These are phyloP conservation scores for Drosophila gaucha DNA, from an alignment of 2,888 invertebrate genomes.

Conservation along the genomic window DNA sequence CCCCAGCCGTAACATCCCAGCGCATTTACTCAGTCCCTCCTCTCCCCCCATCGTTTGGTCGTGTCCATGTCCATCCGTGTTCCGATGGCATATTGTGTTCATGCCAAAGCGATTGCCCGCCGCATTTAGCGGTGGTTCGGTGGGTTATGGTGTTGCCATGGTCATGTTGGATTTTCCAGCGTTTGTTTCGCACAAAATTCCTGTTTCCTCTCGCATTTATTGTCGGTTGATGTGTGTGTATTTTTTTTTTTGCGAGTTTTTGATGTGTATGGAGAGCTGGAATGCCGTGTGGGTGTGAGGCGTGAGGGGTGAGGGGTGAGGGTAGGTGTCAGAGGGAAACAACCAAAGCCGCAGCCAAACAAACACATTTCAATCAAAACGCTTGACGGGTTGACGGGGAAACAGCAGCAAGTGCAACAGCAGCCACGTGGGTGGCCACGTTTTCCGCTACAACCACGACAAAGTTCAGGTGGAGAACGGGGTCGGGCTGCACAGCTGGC, in stretches of 20 bases:
- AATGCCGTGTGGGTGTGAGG: background rate
- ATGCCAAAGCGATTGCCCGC: slow-evolving; percentile 42
- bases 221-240: slow-evolving; percentile 26
- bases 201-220: slow-evolving; percentile 55
- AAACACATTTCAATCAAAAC: slow-evolving; percentile 79
- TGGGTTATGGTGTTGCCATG: slow-evolving; percentile 17
- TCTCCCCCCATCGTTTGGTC: background rate
- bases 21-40: background rate
- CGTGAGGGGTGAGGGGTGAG: too few relatives aligned
- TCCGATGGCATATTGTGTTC: slow-evolving; percentile 42
- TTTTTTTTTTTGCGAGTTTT: slow-evolving; percentile 18
- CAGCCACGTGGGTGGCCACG: slow-evolving; percentile 62
- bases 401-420: slow-evolving; percentile 41
- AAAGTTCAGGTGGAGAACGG: slow-evolving; percentile 27
- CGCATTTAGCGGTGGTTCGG: slow-evolving; percentile 15
- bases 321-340: slow-evolving; percentile 12
- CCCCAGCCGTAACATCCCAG: slow-evolving; percentile 8
- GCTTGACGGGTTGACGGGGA: slow-evolving; percentile 56
- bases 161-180: slow-evolving; percentile 42
- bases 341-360: slow-evolving; percentile 66
- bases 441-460: slow-evolving; percentile 43
- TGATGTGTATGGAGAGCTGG: background rate
- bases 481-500: background rate
- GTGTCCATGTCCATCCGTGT: slow-evolving; percentile 35
- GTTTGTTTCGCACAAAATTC: slow-evolving; percentile 51